Percentiles rank a stretch among this genome's conserved stretches.
Conservation (phyloP, 2,113 vertebrate genomes). For the Pipra filicauda region DNA sequence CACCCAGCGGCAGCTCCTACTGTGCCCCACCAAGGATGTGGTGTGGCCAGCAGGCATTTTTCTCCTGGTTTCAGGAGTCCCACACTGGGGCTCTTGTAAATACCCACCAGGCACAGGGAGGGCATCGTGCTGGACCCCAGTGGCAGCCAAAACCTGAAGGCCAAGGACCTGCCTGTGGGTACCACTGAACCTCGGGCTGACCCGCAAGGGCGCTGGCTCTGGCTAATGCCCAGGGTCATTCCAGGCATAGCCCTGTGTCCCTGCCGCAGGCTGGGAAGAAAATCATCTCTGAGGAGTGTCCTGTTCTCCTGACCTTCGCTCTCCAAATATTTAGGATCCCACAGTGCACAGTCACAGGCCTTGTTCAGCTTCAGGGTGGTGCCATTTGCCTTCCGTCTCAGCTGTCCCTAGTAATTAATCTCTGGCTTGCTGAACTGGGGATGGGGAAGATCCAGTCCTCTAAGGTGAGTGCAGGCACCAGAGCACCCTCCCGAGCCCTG, state of each 20-base stretch:
- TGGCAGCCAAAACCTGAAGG: neutral
- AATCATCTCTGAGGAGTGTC: constrained; percentile 36
- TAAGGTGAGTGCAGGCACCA: neutral
- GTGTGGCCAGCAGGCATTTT: neutral
- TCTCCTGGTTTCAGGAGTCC: neutral
- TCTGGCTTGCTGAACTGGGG: neutral
- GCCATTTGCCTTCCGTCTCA: constrained; percentile 69
- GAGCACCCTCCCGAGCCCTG: neutral
- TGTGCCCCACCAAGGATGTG: accelerated
- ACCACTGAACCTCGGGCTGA: neutral
- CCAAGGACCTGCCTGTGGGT: neutral
- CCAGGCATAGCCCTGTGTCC: constrained; percentile 12
- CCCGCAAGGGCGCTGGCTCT: neutral
- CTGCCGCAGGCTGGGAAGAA: neutral
- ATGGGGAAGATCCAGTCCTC: neutral
- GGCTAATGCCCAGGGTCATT: neutral
- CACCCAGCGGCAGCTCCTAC: neutral
- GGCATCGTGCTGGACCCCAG: accelerated
- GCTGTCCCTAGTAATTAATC: constrained; percentile 74
- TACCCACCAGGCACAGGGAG: too few relatives aligned
- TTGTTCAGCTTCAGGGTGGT: constrained; percentile 45
- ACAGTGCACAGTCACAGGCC: constrained; percentile 51
- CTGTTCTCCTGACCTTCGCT: constrained; percentile 71
- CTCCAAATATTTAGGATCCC: constrained; percentile 74
- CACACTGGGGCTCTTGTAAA: neutral